A percentile compares a stretch with the other conserved stretches of the same genome.
Conservation (phyloP, 2,113 vertebrate species). For the Cyanoramphus novaezelandiae region DNA sequence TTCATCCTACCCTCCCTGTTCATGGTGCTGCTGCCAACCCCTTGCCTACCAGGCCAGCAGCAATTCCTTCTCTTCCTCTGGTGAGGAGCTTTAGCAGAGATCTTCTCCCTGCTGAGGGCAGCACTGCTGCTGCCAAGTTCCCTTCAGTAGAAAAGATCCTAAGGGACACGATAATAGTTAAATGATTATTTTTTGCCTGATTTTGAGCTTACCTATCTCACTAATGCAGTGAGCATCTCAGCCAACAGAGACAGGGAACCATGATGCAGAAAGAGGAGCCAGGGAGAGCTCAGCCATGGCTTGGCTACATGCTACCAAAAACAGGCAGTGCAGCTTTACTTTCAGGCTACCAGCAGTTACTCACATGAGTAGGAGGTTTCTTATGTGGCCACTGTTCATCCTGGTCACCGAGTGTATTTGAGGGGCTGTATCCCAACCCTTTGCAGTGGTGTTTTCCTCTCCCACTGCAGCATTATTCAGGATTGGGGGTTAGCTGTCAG, state of each 20-base stretch:
- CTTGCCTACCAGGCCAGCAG: neutral
- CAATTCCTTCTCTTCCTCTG: neutral
- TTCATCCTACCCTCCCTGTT: neutral
- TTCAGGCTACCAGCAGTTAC: neutral
- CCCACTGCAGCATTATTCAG: neutral
- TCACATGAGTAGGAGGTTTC: neutral
- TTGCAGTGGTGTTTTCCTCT: neutral
- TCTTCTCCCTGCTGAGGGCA: neutral
- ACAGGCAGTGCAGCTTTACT: neutral
- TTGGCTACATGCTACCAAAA: neutral
- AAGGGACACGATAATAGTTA: neutral
- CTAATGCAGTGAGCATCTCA: neutral
- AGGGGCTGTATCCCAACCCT: neutral
- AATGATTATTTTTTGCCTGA: neutral
- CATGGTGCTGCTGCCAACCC: neutral
- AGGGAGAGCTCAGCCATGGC: neutral
- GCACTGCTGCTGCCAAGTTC: neutral
- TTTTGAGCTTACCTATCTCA: neutral
- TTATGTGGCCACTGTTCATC: accelerated
- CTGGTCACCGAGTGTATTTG: neutral
- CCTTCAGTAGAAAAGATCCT: neutral
- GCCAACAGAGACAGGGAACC: neutral
- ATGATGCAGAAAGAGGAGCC: neutral
- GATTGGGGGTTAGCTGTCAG: neutral
- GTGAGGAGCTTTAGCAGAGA: neutral